These are phyloP conservation scores for Vanessa cardui DNA, from an alignment of 2,888 invertebrate genomes.

Conservation along the genomic window DNA sequence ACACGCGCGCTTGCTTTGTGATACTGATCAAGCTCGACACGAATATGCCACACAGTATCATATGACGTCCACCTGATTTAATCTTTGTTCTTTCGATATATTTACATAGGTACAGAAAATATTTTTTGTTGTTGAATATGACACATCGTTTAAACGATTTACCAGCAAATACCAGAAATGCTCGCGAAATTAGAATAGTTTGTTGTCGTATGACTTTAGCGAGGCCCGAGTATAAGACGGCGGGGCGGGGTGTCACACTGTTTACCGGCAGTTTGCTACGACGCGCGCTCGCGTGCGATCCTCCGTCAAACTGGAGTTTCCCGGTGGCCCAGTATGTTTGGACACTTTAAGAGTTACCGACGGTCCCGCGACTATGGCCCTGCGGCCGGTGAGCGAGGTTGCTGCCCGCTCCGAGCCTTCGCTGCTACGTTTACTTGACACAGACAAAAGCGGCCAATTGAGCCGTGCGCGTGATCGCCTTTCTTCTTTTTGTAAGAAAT, in stretches of 20 bases:
- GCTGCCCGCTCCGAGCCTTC: constrained; percentile 73
- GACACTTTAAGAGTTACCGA: constrained; percentile 77
- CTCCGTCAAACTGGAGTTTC: constrained; percentile 77
- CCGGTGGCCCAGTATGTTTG: constrained; percentile 79
- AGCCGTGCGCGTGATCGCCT: constrained; percentile 75
- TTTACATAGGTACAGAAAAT: background rate
- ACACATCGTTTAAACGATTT: background rate
- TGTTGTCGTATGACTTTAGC: constrained; percentile 51
- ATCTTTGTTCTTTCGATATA: constrained; percentile 1
- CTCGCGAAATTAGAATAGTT: constrained; percentile 60
- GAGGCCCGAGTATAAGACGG: constrained; percentile 60
- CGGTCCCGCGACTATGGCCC: constrained; percentile 58
- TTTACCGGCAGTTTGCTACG: constrained; percentile 68
- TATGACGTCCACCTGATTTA: constrained; percentile 15
- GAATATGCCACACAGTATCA: constrained; percentile 12
- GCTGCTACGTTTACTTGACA: constrained; percentile 71
- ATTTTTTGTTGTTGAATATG: background rate
- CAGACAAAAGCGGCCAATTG: constrained; percentile 71
- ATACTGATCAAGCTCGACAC: constrained; percentile 50
- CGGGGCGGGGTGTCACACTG: constrained; percentile 50
- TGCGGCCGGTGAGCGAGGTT: constrained; percentile 72
- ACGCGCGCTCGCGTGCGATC: constrained; percentile 76
- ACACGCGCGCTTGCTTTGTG: constrained; percentile 66
- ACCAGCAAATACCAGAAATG: constrained; percentile 4
- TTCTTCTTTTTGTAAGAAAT: constrained; percentile 77